These are phyloP conservation scores for Bathynomus jamesi DNA, from an alignment of 1,140 invertebrate genomes.

Conservation along the genomic window DNA sequence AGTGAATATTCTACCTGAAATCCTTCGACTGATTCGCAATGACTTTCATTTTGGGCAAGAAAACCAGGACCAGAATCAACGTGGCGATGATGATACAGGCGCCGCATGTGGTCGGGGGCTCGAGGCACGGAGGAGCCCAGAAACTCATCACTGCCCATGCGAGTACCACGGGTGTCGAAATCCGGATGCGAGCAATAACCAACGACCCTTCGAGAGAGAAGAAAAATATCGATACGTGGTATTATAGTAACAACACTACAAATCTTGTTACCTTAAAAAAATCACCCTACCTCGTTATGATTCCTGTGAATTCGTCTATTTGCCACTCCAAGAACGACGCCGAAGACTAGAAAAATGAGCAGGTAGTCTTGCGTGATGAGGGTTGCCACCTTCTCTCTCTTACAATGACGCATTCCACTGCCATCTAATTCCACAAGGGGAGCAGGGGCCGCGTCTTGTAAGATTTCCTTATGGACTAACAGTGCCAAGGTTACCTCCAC, in stretches of 20 bases:
- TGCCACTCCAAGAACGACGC: slow-evolving; percentile 8
- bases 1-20: slow-evolving; percentile 14
- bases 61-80: slow-evolving; percentile 14
- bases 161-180: slow-evolving; percentile 19
- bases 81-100: slow-evolving; percentile 17
- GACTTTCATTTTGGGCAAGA: no score
- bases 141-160: slow-evolving; percentile 24
- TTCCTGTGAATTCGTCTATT: slow-evolving; percentile 26
- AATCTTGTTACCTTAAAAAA: no score
- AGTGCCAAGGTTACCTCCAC: slow-evolving; percentile 14
- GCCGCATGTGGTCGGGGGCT: slow-evolving; percentile 22
- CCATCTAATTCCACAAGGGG: slow-evolving; percentile 11
- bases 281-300: slow-evolving; percentile 31
- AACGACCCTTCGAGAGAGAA: slow-evolving; percentile 15
- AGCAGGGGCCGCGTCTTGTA: not conserved
- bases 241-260: no score
- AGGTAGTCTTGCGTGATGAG: slow-evolving; percentile 19
- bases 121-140: slow-evolving; percentile 13
- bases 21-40: slow-evolving; percentile 24
- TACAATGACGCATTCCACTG: slow-evolving; percentile 13
- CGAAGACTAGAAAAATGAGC: slow-evolving; percentile 12
- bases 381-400: slow-evolving; percentile 15
- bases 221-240: no score
- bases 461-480: slow-evolving; percentile 16
- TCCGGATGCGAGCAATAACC: slow-evolving; percentile 20